A percentile compares a stretch with the other conserved stretches of the same genome.
These are phyloP conservation scores for Chlorospingus semifuscus DNA, from an alignment of 2,797 vertebrate species.

Conservation along the genomic window DNA sequence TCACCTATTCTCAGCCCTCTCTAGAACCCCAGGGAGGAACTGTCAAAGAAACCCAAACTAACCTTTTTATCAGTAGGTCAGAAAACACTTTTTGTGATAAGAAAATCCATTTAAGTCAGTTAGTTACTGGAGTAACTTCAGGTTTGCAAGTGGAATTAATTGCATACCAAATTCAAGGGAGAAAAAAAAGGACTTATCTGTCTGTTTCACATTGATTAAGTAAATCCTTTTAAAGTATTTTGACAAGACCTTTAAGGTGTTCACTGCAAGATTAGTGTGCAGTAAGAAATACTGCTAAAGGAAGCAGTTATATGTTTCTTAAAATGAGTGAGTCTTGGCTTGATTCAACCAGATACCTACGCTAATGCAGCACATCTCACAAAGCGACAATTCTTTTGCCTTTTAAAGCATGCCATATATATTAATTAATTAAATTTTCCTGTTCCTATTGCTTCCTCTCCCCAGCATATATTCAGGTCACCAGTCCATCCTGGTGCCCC, in stretches of 20 bases:
- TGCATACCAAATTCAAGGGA: neutral
- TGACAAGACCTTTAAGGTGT: neutral
- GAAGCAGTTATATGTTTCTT: neutral
- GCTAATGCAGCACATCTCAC: neutral
- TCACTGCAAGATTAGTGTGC: neutral
- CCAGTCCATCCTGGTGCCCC: constrained; percentile 94
- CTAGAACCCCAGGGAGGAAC: neutral
- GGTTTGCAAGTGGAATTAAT: neutral
- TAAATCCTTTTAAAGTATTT: neutral
- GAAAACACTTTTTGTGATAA: neutral
- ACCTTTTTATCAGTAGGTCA: neutral
- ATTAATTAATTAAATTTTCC: neutral
- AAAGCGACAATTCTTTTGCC: neutral
- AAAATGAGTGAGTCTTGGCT: neutral
- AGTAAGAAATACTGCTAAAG: neutral
- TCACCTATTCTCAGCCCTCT: neutral
- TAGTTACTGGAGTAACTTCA: neutral
- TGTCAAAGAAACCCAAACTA: neutral
- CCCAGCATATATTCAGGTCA: constrained; percentile 93
- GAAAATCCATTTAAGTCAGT: neutral
- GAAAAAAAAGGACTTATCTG: neutral
- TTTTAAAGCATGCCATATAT: neutral
- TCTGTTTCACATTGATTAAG: neutral
- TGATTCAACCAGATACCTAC: neutral
- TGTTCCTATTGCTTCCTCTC: neutral